Evolutionary conservation across 2,888 invertebrate genomes (phyloP).

Genomic region (Caenorhabditis wallacei): DNA sequence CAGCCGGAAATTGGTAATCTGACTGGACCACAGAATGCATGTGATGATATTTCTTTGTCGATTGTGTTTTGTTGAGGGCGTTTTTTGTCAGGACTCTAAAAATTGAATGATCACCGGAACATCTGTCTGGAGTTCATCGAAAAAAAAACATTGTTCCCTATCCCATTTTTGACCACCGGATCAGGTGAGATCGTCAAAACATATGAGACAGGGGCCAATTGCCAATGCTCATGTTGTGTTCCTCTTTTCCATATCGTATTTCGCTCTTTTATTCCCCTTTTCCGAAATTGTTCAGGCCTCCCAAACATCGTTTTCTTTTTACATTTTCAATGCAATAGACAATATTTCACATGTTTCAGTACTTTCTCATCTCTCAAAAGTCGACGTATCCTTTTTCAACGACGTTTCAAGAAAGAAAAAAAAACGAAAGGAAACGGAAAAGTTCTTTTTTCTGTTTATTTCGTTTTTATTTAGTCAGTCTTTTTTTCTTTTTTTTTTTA

Average conservation of each 20-base stretch:
- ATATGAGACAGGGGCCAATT: constrained; percentile 16
- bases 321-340: constrained; percentile 29
- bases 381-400: constrained; percentile 58
- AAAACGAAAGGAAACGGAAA: constrained; percentile 12
- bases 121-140: background rate
- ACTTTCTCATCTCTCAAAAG: constrained; percentile 55
- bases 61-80: constrained; percentile 6
- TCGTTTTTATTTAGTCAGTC: constrained; percentile 27
- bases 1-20: constrained; percentile 59
- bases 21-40: constrained; percentile 45
- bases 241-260: constrained; percentile 46
- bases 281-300: constrained; percentile 16
- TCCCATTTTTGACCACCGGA: constrained; percentile 6
- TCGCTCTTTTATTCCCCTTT: constrained; percentile 41
- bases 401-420: constrained; percentile 22
- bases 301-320: constrained; percentile 30
- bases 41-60: constrained; percentile 39
- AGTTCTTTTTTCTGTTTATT: constrained; percentile 49
- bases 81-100: background rate
- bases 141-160: constrained; percentile 9
- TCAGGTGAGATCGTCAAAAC: constrained; percentile 19
- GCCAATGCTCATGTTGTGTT: constrained; percentile 23
- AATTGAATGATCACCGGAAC: constrained; percentile 19
- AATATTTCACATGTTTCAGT: constrained; percentile 39
- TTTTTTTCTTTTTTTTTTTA: background rate